These are phyloP conservation scores for Nasonia oneida DNA, from an alignment of 2,888 invertebrate genomes.

Conservation along the genomic window DNA sequence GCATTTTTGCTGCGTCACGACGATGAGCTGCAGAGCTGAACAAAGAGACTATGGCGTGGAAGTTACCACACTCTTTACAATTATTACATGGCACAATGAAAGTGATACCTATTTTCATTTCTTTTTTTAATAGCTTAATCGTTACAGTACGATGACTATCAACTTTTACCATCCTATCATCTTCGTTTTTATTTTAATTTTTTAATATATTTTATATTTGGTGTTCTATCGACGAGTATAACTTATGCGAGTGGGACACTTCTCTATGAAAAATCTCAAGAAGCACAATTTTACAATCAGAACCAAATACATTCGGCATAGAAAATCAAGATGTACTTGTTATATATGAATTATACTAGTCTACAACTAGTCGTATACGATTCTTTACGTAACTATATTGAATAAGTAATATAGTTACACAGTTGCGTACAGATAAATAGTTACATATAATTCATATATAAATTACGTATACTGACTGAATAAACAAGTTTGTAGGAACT, in stretches of 20 bases:
- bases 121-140: slow-evolving; percentile 26
- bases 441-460: slow-evolving; percentile 54
- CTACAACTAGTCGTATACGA: slow-evolving; percentile 47
- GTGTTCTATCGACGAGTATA: slow-evolving; percentile 58
- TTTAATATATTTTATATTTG: slow-evolving; percentile 48
- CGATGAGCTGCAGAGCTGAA: slow-evolving; percentile 75
- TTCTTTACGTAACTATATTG: slow-evolving; percentile 40
- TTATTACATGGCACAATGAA: slow-evolving; percentile 74
- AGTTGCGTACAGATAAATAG: slow-evolving; percentile 1
- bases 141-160: slow-evolving; percentile 11
- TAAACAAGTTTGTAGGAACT: slow-evolving; percentile 60
- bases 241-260: slow-evolving; percentile 53
- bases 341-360: slow-evolving; percentile 49
- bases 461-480: slow-evolving; percentile 52
- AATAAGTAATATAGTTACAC: slow-evolving; percentile 28
- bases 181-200: slow-evolving; percentile 17
- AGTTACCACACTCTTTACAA: slow-evolving; percentile 76
- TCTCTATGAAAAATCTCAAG: slow-evolving; percentile 43
- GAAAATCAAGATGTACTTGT: slow-evolving; percentile 18
- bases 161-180: slow-evolving; percentile 15
- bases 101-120: slow-evolving; percentile 61
- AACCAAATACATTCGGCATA: slow-evolving; percentile 22
- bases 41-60: slow-evolving; percentile 63
- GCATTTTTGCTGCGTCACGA: slow-evolving; percentile 77
- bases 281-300: slow-evolving; percentile 26